phyloP scores from a whole-genome alignment of 2,888 invertebrate genomes.

The Polymixis lichenea region DNA sequence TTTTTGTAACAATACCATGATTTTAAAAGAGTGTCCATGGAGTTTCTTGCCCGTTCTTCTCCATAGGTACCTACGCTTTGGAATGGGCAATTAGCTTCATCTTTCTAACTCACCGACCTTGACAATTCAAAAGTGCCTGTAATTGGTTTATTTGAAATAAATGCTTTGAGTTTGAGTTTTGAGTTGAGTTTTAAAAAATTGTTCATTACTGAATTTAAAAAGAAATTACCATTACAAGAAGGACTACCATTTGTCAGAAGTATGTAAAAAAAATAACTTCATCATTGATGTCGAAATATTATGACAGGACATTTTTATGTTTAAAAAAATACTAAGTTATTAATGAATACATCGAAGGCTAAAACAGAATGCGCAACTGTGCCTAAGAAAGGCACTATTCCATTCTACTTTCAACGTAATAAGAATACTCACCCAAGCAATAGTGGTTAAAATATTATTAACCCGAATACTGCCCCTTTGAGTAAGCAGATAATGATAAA shows the following conservation, averaged over 20 bases:
- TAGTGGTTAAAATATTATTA: too few species aligned
- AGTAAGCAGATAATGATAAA: not conserved
- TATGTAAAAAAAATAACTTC: not conserved
- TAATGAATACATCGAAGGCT: not conserved
- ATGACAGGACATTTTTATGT: not conserved
- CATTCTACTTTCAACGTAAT: not conserved
- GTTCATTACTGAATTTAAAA: not conserved
- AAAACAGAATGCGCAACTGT: not conserved
- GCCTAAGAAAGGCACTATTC: not conserved
- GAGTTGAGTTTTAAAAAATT: too few species aligned
- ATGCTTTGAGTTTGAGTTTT: too few species aligned
- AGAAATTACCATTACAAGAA: not conserved
- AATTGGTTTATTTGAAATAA: too few species aligned
- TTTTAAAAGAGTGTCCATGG: too few species aligned
- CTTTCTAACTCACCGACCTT: too few species aligned
- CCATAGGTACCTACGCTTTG: too few species aligned
- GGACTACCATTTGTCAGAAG: slow-evolving; percentile 3
- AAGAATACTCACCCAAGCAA: not conserved
- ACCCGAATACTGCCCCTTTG: not conserved
- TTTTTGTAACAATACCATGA: too few species aligned
- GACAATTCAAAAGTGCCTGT: too few species aligned
- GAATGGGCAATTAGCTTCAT: too few species aligned
- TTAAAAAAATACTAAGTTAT: not conserved
- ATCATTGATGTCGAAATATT: not conserved
- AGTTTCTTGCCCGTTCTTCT: too few species aligned